These are phyloP conservation scores for Halcyon chelicuti DNA, from an alignment of 2,797 vertebrate genomes.

Conservation along the genomic window DNA sequence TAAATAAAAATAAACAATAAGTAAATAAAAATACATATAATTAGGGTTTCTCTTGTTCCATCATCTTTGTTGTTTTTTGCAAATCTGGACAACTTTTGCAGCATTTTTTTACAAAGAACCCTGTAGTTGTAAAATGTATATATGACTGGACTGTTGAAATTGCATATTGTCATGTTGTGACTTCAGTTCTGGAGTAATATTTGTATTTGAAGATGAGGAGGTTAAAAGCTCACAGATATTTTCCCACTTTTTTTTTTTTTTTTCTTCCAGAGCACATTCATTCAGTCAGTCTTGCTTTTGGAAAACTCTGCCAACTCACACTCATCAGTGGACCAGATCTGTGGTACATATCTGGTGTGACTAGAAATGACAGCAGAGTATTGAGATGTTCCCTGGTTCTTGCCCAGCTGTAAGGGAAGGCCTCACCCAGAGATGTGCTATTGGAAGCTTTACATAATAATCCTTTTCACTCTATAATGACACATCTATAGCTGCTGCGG, in stretches of 20 bases:
- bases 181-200: not conserved
- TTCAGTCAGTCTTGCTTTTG: not conserved
- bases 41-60: not conserved
- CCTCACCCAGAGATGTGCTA: not conserved
- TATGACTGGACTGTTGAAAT: not conserved
- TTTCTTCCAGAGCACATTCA: accelerated
- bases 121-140: not conserved
- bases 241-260: not conserved
- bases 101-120: not conserved
- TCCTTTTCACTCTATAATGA: not conserved
- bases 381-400: not conserved
- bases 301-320: not conserved
- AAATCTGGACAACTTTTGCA: not conserved
- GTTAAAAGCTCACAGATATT: not conserved
- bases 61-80: not conserved
- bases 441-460: not conserved
- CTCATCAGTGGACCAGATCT: not conserved
- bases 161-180: not conserved
- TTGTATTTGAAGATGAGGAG: not conserved
- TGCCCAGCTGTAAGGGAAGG: not conserved
- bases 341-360: accelerated
- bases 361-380: not conserved
- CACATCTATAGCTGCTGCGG: not conserved
- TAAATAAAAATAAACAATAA: not conserved
- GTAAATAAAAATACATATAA: not conserved